Percentiles rank a stretch among this genome's conserved stretches.
phyloP scores from a whole-genome alignment of 2,113 vertebrate genomes.

The Caracal caracal region DNA sequence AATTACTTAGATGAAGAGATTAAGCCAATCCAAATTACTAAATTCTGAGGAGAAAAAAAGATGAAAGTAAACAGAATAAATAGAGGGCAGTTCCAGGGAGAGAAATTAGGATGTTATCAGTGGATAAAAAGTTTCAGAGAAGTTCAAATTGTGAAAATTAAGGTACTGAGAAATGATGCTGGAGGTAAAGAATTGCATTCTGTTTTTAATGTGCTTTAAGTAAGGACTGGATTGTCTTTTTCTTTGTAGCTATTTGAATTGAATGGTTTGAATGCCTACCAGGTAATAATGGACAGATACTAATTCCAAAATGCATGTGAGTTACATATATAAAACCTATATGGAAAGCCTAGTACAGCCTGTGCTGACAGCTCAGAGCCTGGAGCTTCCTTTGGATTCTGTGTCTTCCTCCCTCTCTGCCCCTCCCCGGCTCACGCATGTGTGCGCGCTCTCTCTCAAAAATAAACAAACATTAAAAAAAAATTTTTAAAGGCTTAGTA shows the following conservation, averaged over 20 bases:
- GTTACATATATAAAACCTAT: background rate
- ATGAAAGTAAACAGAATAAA: background rate
- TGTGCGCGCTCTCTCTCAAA: no score
- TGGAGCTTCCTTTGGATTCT: no score
- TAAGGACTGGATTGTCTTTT: background rate
- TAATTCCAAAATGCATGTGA: background rate
- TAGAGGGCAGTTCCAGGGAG: background rate
- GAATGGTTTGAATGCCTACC: background rate
- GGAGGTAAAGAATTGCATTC: background rate
- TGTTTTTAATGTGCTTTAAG: constrained; percentile 8
- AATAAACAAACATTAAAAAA: no score
- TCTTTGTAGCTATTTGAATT: constrained; percentile 15
- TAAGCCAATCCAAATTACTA: constrained; percentile 28
- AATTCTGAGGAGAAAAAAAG: background rate
- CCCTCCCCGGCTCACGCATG: no score
- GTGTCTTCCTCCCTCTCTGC: no score
- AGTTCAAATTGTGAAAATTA: background rate
- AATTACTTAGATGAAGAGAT: constrained; percentile 7
- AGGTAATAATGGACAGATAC: background rate
- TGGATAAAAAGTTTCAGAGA: background rate
- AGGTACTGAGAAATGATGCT: background rate
- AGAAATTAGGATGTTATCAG: background rate
- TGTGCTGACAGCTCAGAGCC: no score
- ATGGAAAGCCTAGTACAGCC: background rate
- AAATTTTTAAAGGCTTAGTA: background rate